These are phyloP conservation scores for Amiota communis DNA, from an alignment of 2,888 invertebrate genomes.

Conservation along the genomic window DNA sequence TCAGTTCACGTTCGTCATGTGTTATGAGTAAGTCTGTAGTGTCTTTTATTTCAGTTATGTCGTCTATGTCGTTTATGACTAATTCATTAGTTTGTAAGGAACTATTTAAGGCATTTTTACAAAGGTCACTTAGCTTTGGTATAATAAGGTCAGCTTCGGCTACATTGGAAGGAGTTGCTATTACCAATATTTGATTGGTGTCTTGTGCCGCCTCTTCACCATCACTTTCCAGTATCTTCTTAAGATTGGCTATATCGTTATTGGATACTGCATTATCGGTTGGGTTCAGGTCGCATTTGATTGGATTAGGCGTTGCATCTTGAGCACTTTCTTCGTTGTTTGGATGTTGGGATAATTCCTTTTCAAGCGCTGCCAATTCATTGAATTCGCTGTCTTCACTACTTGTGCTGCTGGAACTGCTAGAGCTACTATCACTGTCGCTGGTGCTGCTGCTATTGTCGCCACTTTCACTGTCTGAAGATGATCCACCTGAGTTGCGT, in stretches of 20 bases:
- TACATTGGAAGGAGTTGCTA: background rate
- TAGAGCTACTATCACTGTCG: constrained; percentile 17
- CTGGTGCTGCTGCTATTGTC: constrained; percentile 27
- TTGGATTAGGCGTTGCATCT: background rate
- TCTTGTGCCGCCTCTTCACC: constrained; percentile 43
- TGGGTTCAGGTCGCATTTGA: background rate
- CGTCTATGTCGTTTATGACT: constrained; percentile 48
- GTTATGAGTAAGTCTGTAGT: constrained; percentile 4
- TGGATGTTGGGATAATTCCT: constrained; percentile 58
- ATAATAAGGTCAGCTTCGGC: constrained; percentile 45
- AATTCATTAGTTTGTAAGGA: constrained; percentile 61
- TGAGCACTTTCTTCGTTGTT: constrained; percentile 14
- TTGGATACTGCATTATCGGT: constrained; percentile 40
- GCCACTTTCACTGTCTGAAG: constrained; percentile 19
- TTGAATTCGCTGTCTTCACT: constrained; percentile 59
- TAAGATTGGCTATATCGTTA: constrained; percentile 65
- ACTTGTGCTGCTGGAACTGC: constrained; percentile 19
- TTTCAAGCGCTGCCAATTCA: constrained; percentile 64
- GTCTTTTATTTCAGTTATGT: constrained; percentile 1
- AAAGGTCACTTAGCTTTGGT: constrained; percentile 74
- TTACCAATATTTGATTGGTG: background rate
- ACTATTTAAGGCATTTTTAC: constrained; percentile 73
- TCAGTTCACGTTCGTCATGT: constrained; percentile 56
- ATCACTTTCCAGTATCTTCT: constrained; percentile 66
- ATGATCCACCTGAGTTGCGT: constrained; percentile 28